Conservation (phyloP, 2,888 invertebrate species). For the Heliconius ismenius region DNA sequence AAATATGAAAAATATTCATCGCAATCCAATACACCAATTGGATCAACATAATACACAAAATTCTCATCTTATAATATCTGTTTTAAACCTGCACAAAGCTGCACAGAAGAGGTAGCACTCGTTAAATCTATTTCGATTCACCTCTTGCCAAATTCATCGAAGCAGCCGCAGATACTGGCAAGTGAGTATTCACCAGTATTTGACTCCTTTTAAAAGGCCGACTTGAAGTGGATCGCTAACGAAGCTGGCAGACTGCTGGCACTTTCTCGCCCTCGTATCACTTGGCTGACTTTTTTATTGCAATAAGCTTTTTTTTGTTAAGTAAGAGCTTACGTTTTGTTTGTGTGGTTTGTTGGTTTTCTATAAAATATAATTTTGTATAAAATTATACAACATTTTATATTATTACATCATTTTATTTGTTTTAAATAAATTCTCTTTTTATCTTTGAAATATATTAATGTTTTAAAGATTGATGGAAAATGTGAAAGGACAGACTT, state of each 20-base stretch:
- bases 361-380: neutral
- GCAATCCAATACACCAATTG: neutral
- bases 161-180: slow-evolving; percentile 16
- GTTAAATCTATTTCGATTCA: slow-evolving; percentile 13
- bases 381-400: neutral
- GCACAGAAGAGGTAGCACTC: slow-evolving; percentile 1
- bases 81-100: neutral
- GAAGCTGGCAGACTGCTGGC: slow-evolving; percentile 23
- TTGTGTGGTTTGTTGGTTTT: neutral
- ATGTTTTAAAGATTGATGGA: too few relatives aligned
- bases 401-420: too few relatives aligned
- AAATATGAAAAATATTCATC: neutral
- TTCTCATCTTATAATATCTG: neutral
- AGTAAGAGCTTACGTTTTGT: slow-evolving; percentile 7
- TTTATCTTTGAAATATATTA: neutral
- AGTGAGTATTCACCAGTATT: slow-evolving; percentile 10
- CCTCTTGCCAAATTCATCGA: slow-evolving; percentile 22
- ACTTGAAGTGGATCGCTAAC: slow-evolving; percentile 29
- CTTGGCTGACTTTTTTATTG: slow-evolving; percentile 12
- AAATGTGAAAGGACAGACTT: too few relatives aligned
- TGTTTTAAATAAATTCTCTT: neutral
- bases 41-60: neutral
- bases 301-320: neutral
- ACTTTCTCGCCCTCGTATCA: slow-evolving; percentile 19
- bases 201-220: slow-evolving; percentile 21